Conservation (phyloP, 2,888 invertebrate genomes). For the Lasioglossum villosulum region DNA sequence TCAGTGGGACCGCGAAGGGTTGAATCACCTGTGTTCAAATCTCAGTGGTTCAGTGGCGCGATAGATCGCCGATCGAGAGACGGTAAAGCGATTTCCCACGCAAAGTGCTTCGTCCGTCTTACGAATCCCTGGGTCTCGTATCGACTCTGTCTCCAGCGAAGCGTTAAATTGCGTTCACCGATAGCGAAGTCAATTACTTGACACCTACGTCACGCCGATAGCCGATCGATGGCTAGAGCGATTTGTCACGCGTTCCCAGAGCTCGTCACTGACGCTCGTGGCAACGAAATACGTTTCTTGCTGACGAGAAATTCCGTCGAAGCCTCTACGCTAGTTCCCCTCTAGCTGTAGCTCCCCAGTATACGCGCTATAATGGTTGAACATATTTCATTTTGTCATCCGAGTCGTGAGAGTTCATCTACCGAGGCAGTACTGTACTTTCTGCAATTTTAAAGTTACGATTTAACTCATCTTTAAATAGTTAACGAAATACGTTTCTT, state of each 20-base stretch:
- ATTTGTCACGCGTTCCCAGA: slow-evolving; percentile 38
- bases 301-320: neutral
- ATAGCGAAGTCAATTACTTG: slow-evolving; percentile 53
- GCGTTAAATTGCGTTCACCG: slow-evolving; percentile 55
- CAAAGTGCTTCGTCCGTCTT: slow-evolving; percentile 34
- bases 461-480: neutral
- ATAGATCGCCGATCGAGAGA: slow-evolving; percentile 25
- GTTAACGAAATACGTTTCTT: too few relatives aligned
- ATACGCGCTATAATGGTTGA: neutral
- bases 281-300: neutral
- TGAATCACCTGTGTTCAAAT: slow-evolving; percentile 17
- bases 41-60: slow-evolving; percentile 18
- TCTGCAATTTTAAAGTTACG: neutral
- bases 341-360: neutral
- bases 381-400: neutral
- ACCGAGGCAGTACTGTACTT: neutral
- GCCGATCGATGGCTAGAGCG: slow-evolving; percentile 33
- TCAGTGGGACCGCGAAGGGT: neutral
- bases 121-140: slow-evolving; percentile 38
- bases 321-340: neutral
- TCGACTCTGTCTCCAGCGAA: slow-evolving; percentile 42
- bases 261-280: neutral
- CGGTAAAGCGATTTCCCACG: slow-evolving; percentile 42
- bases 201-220: slow-evolving; percentile 46
- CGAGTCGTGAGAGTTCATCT: neutral